Base-by-base conservation (phyloP, 2,797 vertebrate species). In the Microtus californicus region DNA sequence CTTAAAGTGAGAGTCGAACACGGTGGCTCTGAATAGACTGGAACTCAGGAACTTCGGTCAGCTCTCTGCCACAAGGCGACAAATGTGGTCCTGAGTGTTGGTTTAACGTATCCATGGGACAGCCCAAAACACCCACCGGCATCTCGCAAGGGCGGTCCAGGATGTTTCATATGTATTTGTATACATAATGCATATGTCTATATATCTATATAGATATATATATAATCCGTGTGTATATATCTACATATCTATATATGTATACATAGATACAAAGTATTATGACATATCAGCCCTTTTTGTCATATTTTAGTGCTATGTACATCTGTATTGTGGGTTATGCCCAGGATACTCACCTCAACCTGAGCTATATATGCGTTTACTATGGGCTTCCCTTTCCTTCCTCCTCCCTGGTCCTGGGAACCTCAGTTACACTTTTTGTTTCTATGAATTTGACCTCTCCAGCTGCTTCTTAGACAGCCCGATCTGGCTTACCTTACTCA, bases 321-420 rank as follows among this genome's bases (percentile, higher is more conserved):
- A 25, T 54, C 34, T 5, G 8, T 7, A 6, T 5, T 7, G 13
- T 6, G 2, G 29, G n/a, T 10, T 3, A 29, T 54, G 87, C 29
- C 11, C 29, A 29, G 34, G 17, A 74, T 48, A 34, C 2, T 14
- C 23, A 10, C 29, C 21, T 79, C 65, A 27, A 69, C 82, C 8
- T 4, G 37, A 73, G 21, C 29, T 40, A 37, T 37, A 40, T 1
- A 6, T 29, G 5, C 34, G 6, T 12, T 56, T n/a, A 74, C 76
- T 6, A 25, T 15, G 15, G 31, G 1, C 48, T 43, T 14, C 4
- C 56, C 2, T 0, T 12, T 43, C 81, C 48, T 12, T 23, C n/a
- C 9, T 0, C 17, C 0, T 5, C n/a, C 15, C 1, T 1, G 10
- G 59, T 48, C 5, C n/a, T 34, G 87, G 78, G 29, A 71, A 31